Base-by-base conservation (phyloP, 1,140 invertebrate species). In the Drosophila mauritiana region DNA sequence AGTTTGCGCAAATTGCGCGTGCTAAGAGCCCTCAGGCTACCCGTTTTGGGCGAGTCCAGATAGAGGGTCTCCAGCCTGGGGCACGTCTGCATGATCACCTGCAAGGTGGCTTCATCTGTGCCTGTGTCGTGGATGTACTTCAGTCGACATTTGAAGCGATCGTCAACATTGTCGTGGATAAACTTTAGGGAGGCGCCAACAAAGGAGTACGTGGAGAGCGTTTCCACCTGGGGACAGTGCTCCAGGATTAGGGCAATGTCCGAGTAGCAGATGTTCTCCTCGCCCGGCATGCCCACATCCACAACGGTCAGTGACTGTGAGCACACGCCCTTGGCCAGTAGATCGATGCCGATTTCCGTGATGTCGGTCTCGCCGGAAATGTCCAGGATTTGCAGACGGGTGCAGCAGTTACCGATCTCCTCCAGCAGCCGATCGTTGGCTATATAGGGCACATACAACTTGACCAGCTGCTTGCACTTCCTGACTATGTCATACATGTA, bases 391-490 rank as follows among this genome's bases (percentile, higher is more conserved):
- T 94, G 94, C 49, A 96, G 84, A 27, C 94, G 93, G 48, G 93
- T 93, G 52, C 94, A 94, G 52, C 93, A 92, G 72, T 93, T 93
- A 13, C 93, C 93, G 17, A 95, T 94, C 54, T 93, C 93, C 78
- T 95, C 94, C 51, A 96, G 92, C 17, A 95, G 92, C 88, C 94
- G 93, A 88, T 95, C 95, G 69, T 95, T 95, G 11, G 95, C 94
- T 70, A 95, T 95, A 58, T 95, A 94, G 0, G 95, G 95, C 69
- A 95, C 95, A 80, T 94, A 94, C 0, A 95, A 81, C 51, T 93
- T 93, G 17, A 94, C 94, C 49, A 95, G 90, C 72, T 94, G 91
- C 22, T 89, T 92, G 58, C 94, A 92, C 39, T 94, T 94, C 56
- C 93, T 92, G 4, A 95, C 93, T 31, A 95, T 90, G 4, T 94